A percentile compares a stretch with the other conserved stretches of the same genome.
Conservation (phyloP, 2,888 invertebrate species). For the Stenodera caucasica region DNA sequence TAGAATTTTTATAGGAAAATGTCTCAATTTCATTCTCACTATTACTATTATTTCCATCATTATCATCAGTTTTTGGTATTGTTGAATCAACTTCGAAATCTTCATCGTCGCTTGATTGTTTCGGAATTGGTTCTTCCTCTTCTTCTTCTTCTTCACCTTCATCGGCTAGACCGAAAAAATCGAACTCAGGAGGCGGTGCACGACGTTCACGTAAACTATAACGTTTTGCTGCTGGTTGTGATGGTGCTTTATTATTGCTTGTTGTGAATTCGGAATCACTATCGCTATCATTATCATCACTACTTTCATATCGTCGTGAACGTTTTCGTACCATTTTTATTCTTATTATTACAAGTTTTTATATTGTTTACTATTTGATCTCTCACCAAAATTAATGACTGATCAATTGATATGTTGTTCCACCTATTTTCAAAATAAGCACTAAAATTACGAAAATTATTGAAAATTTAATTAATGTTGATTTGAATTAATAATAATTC, state of each 20-base stretch:
- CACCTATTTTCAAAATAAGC: neutral
- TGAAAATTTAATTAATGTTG: neutral
- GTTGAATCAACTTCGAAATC: constrained; percentile 42
- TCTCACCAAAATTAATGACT: neutral
- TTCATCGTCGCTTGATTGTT: constrained; percentile 37
- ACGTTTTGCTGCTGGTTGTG: constrained; percentile 39
- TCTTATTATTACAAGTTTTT: constrained; percentile 12
- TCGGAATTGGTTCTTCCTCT: constrained; percentile 31
- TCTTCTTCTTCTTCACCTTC: constrained; percentile 56
- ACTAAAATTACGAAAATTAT: neutral
- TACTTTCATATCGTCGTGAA: constrained; percentile 36
- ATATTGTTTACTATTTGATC: neutral
- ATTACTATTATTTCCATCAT: neutral
- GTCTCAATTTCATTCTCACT: neutral
- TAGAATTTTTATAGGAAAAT: neutral
- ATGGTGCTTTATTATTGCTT: constrained; percentile 21
- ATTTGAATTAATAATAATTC: neutral
- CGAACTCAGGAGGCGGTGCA: constrained; percentile 50
- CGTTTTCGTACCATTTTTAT: constrained; percentile 46
- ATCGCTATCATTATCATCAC: constrained; percentile 44
- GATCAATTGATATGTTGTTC: neutral
- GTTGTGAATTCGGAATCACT: constrained; percentile 45
- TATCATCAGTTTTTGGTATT: constrained; percentile 2
- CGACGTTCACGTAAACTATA: constrained; percentile 46
- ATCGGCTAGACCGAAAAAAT: constrained; percentile 58